Conservation (phyloP, 2,113 vertebrate genomes). For the Vireo altiloquus region DNA sequence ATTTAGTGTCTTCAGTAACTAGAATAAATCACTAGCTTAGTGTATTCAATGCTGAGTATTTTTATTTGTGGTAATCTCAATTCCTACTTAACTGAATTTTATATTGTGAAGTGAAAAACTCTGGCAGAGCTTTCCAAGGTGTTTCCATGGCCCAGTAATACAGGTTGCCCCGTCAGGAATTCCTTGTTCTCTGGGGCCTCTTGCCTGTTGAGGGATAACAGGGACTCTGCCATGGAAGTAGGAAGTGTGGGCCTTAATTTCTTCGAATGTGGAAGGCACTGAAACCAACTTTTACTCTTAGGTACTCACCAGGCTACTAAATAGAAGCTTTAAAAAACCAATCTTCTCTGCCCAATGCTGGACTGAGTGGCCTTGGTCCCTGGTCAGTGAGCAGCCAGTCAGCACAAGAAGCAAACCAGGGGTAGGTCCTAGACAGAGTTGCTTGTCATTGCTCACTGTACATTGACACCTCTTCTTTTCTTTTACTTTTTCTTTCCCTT, state of each 20-base stretch:
- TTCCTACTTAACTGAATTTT: neutral
- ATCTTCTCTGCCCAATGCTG: rapidly evolving
- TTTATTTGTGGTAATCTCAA: neutral
- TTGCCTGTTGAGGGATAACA: rapidly evolving
- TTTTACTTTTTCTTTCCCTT: neutral
- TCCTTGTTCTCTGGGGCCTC: neutral
- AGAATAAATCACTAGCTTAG: neutral
- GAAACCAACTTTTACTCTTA: neutral
- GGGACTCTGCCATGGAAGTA: neutral
- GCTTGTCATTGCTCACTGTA: neutral
- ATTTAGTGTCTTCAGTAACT: neutral
- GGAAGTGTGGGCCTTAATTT: neutral
- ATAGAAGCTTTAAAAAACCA: neutral
- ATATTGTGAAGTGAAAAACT: neutral
- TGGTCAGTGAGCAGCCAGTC: rapidly evolving
- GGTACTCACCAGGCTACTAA: neutral
- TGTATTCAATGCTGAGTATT: neutral
- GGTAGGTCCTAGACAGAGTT: neutral
- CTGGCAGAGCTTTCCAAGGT: neutral
- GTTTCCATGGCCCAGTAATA: neutral
- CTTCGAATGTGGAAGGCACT: neutral
- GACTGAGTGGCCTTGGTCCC: neutral
- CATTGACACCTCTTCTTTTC: rapidly evolving
- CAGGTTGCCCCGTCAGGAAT: neutral
- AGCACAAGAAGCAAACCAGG: neutral